Evolutionary conservation across 2,888 invertebrate species (phyloP).

Genomic region (Synanthedon andrenaeformis): DNA sequence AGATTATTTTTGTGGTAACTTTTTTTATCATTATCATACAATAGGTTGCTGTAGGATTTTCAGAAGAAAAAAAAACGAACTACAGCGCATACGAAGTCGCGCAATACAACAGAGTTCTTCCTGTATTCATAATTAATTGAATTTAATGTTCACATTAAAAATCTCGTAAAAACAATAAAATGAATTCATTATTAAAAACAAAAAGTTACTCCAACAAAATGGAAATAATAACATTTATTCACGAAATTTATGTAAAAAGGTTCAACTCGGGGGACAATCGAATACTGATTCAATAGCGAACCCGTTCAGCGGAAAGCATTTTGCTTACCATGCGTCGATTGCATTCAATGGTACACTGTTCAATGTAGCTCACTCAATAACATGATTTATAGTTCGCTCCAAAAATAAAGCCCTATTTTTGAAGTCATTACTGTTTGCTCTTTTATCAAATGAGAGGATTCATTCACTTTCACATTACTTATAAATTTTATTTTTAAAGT

Average conservation of each 20-base stretch:
- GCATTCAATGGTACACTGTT: conserved; percentile 20
- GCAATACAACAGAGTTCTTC: no score
- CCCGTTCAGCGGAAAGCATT: conserved; percentile 25
- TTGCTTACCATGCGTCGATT: conserved; percentile 44
- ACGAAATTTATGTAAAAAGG: conserved; percentile 31
- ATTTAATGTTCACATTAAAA: no score
- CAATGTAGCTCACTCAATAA: conserved; percentile 47
- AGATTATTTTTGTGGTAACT: no score
- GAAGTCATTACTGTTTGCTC: not conserved
- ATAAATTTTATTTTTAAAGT: no score
- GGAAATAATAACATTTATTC: conserved; percentile 10
- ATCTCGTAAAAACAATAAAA: no score
- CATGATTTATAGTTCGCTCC: conserved; percentile 48
- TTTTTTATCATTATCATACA: no score
- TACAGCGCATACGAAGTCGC: no score
- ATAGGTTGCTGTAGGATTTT: no score
- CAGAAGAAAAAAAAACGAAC: no score
- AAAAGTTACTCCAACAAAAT: not conserved
- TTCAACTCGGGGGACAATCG: conserved; percentile 41
- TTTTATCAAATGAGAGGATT: not conserved
- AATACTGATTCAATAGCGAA: conserved; percentile 45
- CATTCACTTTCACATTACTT: no score
- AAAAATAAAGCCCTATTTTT: not conserved
- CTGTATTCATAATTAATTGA: no score
- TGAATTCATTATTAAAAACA: no score